These are phyloP conservation scores for Thunnus thynnus DNA, from an alignment of 2,113 vertebrate genomes.

Conservation along the genomic window DNA sequence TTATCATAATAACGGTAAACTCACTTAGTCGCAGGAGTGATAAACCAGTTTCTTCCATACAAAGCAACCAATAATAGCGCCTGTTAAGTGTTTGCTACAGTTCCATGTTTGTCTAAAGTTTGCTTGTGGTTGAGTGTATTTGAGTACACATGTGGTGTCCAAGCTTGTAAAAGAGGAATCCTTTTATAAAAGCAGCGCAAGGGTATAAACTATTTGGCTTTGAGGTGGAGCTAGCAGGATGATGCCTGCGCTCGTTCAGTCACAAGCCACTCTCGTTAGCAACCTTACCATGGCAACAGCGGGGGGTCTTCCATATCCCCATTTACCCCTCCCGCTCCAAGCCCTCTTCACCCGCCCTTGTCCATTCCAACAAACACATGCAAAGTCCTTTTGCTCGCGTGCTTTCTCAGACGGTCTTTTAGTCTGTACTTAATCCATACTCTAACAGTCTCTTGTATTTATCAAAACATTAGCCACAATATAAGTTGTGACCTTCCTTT, in stretches of 20 bases:
- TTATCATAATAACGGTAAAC: background rate
- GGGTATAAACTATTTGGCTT: background rate
- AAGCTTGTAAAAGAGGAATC: background rate
- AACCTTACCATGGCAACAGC: constrained; percentile 62
- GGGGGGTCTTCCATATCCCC: constrained; percentile 7
- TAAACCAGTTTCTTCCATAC: constrained; percentile 1
- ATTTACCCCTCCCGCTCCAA: background rate
- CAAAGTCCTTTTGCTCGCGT: background rate
- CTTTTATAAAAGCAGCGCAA: background rate
- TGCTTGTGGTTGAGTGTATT: background rate
- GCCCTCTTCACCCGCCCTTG: background rate
- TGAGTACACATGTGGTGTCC: too few species aligned
- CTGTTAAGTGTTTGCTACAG: constrained; percentile 6
- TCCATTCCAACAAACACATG: background rate
- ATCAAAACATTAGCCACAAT: too few species aligned
- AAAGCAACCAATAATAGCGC: background rate
- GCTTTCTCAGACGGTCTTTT: too few species aligned
- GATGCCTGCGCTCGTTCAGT: constrained; percentile 23
- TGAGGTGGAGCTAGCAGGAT: constrained; percentile 6
- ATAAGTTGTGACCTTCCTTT: too few species aligned
- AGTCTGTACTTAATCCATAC: too few species aligned
- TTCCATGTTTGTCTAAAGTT: background rate
- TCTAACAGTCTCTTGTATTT: too few species aligned
- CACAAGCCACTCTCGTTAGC: constrained; percentile 52
- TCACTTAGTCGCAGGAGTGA: background rate